Percentiles rank a stretch among this genome's conserved stretches.
These are phyloP conservation scores for Pseudococcus longispinus DNA, from an alignment of 2,888 invertebrate species.

Conservation along the genomic window DNA sequence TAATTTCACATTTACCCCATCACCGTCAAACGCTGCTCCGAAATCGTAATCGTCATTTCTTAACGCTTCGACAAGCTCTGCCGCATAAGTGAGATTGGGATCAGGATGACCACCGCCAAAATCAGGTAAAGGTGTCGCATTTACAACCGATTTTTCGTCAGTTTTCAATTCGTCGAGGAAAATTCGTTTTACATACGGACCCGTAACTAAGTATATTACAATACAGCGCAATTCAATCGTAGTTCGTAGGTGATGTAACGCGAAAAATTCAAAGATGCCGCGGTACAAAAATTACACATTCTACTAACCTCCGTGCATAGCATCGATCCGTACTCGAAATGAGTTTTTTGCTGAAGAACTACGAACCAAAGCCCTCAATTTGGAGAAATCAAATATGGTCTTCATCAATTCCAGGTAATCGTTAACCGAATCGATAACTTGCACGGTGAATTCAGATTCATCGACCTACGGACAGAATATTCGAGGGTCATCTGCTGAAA, in stretches of 20 bases:
- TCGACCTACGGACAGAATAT: slow-evolving; percentile 68
- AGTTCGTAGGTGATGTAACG: no score
- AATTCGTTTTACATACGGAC: slow-evolving; percentile 90
- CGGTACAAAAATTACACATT: not conserved
- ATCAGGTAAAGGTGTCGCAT: slow-evolving; percentile 84
- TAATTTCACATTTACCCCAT: slow-evolving; percentile 71
- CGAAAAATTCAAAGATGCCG: no score
- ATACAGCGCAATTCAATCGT: not conserved
- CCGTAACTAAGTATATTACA: slow-evolving; percentile 81
- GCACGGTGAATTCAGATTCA: slow-evolving; percentile 77
- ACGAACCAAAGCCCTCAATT: slow-evolving; percentile 76
- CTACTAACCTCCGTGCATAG: slow-evolving; percentile 87
- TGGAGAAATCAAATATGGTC: slow-evolving; percentile 92
- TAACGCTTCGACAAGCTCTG: slow-evolving; percentile 73
- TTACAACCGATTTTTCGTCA: slow-evolving; percentile 73
- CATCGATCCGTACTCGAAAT: slow-evolving; percentile 87
- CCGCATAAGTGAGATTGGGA: slow-evolving; percentile 91
- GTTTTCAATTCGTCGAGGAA: slow-evolving; percentile 87
- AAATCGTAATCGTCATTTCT: slow-evolving; percentile 72
- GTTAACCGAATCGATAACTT: slow-evolving; percentile 88
- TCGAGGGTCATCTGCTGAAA: not conserved
- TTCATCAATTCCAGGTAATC: slow-evolving; percentile 93
- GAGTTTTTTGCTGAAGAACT: slow-evolving; percentile 72
- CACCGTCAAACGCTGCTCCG: slow-evolving; percentile 99
- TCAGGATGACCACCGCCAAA: slow-evolving; percentile 97